Percentiles rank a stretch among this genome's conserved stretches.
Conservation (phyloP, 1,140 invertebrate species). For the Andricus grossulariae region DNA sequence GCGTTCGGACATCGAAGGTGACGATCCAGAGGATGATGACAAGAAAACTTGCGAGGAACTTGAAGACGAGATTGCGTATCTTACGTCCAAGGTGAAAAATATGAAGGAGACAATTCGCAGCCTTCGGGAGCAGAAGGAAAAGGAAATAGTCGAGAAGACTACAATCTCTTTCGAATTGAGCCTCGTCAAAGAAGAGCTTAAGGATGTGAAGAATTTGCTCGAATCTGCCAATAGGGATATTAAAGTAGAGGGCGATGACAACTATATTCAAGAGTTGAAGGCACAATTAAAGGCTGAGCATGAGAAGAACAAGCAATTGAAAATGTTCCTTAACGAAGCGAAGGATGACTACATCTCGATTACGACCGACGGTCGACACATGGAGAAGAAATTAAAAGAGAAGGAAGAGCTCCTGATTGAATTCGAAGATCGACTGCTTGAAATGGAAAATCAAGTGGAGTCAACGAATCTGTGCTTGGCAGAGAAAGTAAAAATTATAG, state of each 20-base stretch:
- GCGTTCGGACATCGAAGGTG: constrained; percentile 8
- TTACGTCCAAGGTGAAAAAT: constrained; percentile 52
- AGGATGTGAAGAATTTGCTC: constrained; percentile 56
- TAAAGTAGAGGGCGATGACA: constrained; percentile 43
- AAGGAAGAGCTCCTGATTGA: constrained; percentile 52
- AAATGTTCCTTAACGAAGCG: constrained; percentile 67
- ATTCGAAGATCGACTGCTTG: constrained; percentile 56
- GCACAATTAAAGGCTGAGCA: constrained; percentile 58
- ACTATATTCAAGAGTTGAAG: constrained; percentile 59
- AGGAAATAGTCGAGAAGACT: constrained; percentile 57
- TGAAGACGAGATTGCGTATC: constrained; percentile 56
- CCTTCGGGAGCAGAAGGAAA: constrained; percentile 57
- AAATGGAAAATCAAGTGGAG: constrained; percentile 63
- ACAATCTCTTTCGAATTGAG: constrained; percentile 60
- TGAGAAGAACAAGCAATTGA: constrained; percentile 64
- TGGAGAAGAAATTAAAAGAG: constrained; percentile 52
- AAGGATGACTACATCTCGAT: constrained; percentile 67
- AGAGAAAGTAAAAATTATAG: constrained; percentile 57
- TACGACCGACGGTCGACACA: constrained; percentile 48
- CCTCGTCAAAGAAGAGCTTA: constrained; percentile 57
- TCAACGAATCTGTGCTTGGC: constrained; percentile 55
- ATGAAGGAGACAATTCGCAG: constrained; percentile 58
- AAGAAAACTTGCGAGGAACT: constrained; percentile 51
- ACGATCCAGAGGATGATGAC: constrained; percentile 43
- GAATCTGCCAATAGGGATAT: constrained; percentile 49